A percentile compares a stretch with the other conserved stretches of the same genome.
phyloP scores from a whole-genome alignment of 2,113 vertebrate genomes.

The Colinus virginianus region DNA sequence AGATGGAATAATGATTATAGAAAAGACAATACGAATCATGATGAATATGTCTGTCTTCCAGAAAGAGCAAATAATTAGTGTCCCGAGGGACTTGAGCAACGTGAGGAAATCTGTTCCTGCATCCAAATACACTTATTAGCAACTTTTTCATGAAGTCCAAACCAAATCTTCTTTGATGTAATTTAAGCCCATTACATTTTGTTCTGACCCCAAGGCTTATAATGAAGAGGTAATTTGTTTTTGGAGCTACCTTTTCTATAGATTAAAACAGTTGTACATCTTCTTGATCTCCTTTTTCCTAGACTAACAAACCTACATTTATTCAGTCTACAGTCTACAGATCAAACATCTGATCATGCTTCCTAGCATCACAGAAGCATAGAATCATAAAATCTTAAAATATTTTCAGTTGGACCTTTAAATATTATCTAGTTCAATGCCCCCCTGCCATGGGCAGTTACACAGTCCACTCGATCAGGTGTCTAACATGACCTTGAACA shows the following conservation, averaged over 20 bases:
- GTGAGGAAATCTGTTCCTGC: not conserved
- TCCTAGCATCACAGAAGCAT: not conserved
- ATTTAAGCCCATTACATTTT: constrained; percentile 19
- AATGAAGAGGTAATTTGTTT: not conserved
- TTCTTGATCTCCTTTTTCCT: not conserved
- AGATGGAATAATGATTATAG: not conserved
- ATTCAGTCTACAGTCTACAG: not conserved
- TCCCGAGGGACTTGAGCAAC: not conserved
- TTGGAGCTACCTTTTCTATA: constrained; percentile 7
- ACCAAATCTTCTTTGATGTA: not conserved
- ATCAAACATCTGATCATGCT: not conserved
- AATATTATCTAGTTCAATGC: not conserved
- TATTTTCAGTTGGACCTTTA: not conserved
- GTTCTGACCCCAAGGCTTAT: not conserved
- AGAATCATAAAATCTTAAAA: not conserved
- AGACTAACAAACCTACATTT: not conserved
- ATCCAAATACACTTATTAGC: not conserved
- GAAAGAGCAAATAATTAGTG: not conserved
- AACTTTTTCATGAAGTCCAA: not conserved
- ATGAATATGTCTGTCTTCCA: not conserved
- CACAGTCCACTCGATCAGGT: not conserved
- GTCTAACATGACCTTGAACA: not conserved
- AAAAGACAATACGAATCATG: not conserved
- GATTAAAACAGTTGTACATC: not conserved
- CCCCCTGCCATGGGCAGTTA: not conserved